phyloP scores from a whole-genome alignment of 2,888 invertebrate genomes.

The Atethmia centrago region DNA sequence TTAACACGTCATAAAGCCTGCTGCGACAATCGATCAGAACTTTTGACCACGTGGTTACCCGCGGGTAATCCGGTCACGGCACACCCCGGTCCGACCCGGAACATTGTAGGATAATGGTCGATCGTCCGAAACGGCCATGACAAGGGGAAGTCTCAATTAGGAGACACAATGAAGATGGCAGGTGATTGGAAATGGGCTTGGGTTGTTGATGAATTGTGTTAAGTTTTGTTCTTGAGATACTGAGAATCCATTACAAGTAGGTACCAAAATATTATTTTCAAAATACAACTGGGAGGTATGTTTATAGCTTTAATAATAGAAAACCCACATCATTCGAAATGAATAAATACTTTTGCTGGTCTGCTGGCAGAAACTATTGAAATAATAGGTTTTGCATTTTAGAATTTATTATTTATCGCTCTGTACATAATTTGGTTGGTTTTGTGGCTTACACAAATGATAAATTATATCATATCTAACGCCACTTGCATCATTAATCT shows the following conservation, averaged over 20 bases:
- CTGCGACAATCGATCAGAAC: constrained; percentile 59
- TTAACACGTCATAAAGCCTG: constrained; percentile 50
- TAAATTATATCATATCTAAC: neutral
- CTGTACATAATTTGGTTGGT: too few species aligned
- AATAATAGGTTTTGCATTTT: neutral
- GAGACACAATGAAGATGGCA: constrained; percentile 35
- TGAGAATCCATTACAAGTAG: constrained; percentile 3
- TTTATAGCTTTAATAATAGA: neutral
- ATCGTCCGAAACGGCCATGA: constrained; percentile 56
- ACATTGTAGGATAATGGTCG: constrained; percentile 51
- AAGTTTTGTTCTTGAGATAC: neutral
- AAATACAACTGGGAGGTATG: neutral
- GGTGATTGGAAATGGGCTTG: constrained; percentile 2
- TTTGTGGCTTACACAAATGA: neutral
- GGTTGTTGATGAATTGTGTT: neutral
- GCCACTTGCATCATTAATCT: neutral
- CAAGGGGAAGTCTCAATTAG: constrained; percentile 54
- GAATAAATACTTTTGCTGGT: neutral
- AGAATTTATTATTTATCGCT: neutral
- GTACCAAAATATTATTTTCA: neutral
- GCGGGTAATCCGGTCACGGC: constrained; percentile 73
- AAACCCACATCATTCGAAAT: neutral
- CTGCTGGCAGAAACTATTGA: neutral
- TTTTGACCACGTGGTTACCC: constrained; percentile 61
- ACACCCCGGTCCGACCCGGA: constrained; percentile 63